Percentiles rank a stretch among this genome's conserved stretches.
phyloP scores from a whole-genome alignment of 2,797 vertebrate species.

The Rhynchotus rufescens region DNA sequence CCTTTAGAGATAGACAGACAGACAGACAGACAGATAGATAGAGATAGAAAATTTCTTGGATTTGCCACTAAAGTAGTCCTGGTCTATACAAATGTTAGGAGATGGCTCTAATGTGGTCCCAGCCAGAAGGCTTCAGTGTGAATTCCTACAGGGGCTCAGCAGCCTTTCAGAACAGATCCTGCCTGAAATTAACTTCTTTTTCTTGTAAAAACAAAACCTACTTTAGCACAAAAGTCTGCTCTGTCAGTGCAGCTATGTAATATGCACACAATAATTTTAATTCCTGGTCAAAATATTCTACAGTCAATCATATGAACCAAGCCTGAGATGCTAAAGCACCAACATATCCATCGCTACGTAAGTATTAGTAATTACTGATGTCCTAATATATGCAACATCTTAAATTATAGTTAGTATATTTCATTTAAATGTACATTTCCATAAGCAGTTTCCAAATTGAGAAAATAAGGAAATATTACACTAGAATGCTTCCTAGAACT shows the following conservation, averaged over 20 bases:
- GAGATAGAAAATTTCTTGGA: not conserved
- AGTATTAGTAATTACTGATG: not conserved
- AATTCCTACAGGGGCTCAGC: not conserved
- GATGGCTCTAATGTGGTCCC: not conserved
- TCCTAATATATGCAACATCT: not conserved
- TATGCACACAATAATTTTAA: not conserved
- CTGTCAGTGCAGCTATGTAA: not conserved
- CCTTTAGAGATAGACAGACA: not conserved
- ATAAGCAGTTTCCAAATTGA: not conserved
- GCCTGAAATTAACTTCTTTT: conserved; percentile 20
- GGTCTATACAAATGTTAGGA: conserved; percentile 9
- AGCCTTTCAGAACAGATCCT: not conserved
- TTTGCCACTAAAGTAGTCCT: conserved; percentile 36
- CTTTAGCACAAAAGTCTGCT: not conserved
- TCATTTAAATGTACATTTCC: not conserved
- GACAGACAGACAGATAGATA: no score
- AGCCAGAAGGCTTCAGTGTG: conserved; percentile 28
- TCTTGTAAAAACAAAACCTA: not conserved
- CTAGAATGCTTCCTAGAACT: not conserved
- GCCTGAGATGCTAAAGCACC: not conserved
- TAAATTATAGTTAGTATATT: not conserved
- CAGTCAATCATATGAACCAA: not conserved
- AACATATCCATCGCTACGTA: not conserved
- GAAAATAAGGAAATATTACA: not conserved
- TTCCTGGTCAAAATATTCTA: not conserved